These are phyloP conservation scores for Corapipo altera DNA, from an alignment of 2,113 vertebrate species.

Conservation along the genomic window DNA sequence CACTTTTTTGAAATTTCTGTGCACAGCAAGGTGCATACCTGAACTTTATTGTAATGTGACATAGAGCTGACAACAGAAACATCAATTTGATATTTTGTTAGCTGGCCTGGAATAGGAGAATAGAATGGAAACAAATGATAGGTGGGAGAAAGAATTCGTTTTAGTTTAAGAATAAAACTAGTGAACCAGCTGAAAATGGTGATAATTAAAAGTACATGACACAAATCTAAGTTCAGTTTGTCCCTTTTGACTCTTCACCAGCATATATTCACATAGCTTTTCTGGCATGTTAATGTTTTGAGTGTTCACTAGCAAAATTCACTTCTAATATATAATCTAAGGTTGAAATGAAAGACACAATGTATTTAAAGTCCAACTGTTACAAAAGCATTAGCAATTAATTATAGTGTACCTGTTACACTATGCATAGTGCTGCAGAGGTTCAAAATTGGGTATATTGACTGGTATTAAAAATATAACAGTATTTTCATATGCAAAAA, in stretches of 20 bases:
- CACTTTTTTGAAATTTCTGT: background rate
- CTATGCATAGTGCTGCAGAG: background rate
- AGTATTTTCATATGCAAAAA: background rate
- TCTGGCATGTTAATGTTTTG: background rate
- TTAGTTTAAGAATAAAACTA: background rate
- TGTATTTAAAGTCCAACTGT: background rate
- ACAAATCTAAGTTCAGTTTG: background rate
- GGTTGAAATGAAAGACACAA: background rate
- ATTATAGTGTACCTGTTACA: rapidly evolving
- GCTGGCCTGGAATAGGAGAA: background rate
- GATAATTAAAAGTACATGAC: background rate
- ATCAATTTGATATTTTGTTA: background rate
- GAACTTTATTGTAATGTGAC: background rate
- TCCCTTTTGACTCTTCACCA: background rate
- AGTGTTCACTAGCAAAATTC: background rate
- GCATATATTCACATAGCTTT: background rate
- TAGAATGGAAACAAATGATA: background rate
- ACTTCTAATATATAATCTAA: background rate
- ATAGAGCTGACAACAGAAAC: background rate
- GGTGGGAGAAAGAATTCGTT: background rate
- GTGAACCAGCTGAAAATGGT: background rate
- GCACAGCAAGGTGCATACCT: background rate
- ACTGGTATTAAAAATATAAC: background rate
- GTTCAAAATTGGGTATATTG: background rate
- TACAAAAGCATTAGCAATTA: background rate